These are phyloP conservation scores for Crypturellus tataupa DNA, from an alignment of 2,797 vertebrate species.

Conservation along the genomic window DNA sequence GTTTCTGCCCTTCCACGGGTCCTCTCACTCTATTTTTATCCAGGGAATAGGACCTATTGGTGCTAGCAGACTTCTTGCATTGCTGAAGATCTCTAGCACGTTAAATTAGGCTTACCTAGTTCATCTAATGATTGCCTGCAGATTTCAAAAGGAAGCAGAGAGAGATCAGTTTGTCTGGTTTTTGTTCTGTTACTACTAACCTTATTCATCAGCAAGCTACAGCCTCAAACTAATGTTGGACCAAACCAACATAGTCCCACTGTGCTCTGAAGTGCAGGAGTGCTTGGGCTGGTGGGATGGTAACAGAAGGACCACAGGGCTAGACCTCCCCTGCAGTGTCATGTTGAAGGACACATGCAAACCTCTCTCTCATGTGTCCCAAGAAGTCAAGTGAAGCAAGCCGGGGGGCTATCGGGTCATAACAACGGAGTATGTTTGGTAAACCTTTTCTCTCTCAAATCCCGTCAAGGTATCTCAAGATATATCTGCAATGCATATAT, in stretches of 20 bases:
- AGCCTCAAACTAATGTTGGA: neutral
- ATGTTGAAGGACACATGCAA: neutral
- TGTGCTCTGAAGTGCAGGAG: neutral
- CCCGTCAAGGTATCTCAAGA: neutral
- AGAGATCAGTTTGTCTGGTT: neutral
- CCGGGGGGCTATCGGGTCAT: neutral
- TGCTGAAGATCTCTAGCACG: neutral
- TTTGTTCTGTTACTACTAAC: neutral
- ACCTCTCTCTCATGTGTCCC: neutral
- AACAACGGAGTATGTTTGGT: neutral
- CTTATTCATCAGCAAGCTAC: neutral
- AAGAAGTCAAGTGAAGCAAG: neutral
- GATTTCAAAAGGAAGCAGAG: neutral
- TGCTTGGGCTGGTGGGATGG: neutral
- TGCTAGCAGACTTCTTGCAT: neutral
- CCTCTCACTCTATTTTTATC: neutral
- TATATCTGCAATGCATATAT: neutral
- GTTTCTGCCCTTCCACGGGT: neutral
- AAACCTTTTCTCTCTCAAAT: neutral
- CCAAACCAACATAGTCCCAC: neutral
- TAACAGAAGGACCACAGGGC: neutral
- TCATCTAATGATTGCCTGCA: neutral
- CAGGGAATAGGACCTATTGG: fast-evolving
- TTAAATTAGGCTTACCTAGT: neutral
- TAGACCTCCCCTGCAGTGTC: neutral